These are phyloP conservation scores for Tinea pellionella DNA, from an alignment of 2,888 invertebrate genomes.

Conservation along the genomic window DNA sequence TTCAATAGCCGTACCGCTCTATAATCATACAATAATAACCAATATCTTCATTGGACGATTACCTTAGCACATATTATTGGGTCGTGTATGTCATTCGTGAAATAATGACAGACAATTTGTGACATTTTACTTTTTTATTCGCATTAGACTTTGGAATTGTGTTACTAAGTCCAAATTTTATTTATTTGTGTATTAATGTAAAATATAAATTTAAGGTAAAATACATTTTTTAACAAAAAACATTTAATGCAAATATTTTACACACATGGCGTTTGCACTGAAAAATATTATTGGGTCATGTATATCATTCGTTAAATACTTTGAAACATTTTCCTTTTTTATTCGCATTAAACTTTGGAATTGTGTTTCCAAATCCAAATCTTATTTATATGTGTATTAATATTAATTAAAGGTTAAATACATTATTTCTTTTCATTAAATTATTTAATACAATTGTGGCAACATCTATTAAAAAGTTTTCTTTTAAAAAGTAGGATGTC, in stretches of 20 bases:
- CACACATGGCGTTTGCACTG: conserved; percentile 8
- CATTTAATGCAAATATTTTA: too few species aligned
- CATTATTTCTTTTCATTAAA: too few species aligned
- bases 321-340: conserved; percentile 1
- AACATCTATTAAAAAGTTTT: too few species aligned
- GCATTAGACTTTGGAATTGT: neutral
- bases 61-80: conserved; percentile 14
- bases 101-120: conserved; percentile 9
- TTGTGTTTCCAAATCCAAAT: neutral
- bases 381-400: too few species aligned
- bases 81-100: conserved; percentile 3
- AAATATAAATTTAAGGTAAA: too few species aligned
- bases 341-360: too few species aligned
- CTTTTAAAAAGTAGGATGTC: too few species aligned
- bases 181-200: too few species aligned
- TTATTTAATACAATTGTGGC: too few species aligned
- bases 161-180: neutral
- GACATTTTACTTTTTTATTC: conserved; percentile 3
- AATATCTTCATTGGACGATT: conserved; percentile 22
- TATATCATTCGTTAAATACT: conserved; percentile 1
- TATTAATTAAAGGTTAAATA: too few species aligned
- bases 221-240: too few species aligned
- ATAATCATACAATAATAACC: conserved; percentile 54
- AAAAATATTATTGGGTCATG: conserved; percentile 9
- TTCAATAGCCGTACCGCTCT: conserved; percentile 49